These are phyloP conservation scores for Lithophane ornitopus DNA, from an alignment of 2,888 invertebrate species.

Conservation along the genomic window DNA sequence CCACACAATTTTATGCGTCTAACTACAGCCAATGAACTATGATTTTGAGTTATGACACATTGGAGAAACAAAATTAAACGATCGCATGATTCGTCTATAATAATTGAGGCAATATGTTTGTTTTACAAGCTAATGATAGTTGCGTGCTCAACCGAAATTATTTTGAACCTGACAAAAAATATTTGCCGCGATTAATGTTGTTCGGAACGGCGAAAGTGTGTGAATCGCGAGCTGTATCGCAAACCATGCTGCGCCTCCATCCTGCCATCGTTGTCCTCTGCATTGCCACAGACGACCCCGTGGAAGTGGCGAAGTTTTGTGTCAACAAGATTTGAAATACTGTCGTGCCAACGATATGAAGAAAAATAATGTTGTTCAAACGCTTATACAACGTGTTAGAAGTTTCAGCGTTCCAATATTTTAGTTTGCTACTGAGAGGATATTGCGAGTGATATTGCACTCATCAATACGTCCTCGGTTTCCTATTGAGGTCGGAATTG, in stretches of 20 bases:
- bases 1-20: conserved; percentile 39
- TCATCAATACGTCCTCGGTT: conserved; percentile 67
- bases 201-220: background rate
- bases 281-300: too few relatives aligned
- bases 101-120: conserved; percentile 76
- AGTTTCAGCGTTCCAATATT: conserved; percentile 30
- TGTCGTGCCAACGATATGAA: too few relatives aligned
- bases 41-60: conserved; percentile 71
- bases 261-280: too few relatives aligned
- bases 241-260: too few relatives aligned
- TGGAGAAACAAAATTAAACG: conserved; percentile 69
- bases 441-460: conserved; percentile 70
- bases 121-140: conserved; percentile 71
- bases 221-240: too few relatives aligned
- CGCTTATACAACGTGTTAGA: background rate
- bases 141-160: conserved; percentile 69
- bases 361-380: background rate
- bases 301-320: too few relatives aligned
- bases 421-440: conserved; percentile 49
- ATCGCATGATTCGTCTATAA: conserved; percentile 72
- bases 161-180: conserved; percentile 39
- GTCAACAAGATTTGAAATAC: too few relatives aligned
- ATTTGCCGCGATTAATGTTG: conserved; percentile 39
- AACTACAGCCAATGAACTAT: conserved; percentile 59
- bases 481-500: conserved; percentile 68